These are phyloP conservation scores for Camelus dromedarius DNA, from an alignment of 2,113 vertebrate genomes.

Conservation along the genomic window DNA sequence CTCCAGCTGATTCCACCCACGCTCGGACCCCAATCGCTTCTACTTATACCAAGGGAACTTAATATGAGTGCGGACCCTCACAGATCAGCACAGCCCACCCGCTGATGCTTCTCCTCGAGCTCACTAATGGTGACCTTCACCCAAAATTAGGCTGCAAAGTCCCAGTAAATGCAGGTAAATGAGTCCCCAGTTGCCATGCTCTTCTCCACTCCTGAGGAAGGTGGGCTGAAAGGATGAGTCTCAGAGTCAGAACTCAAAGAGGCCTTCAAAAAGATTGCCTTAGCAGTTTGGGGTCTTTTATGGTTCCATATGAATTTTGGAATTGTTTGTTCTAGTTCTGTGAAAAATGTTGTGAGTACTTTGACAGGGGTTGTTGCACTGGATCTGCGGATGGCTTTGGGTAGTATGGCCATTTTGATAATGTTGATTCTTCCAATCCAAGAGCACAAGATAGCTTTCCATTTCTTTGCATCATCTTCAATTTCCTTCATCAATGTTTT, in stretches of 20 bases:
- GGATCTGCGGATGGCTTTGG: no score
- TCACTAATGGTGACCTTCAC: not conserved
- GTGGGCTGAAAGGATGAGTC: not conserved
- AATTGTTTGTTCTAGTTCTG: no score
- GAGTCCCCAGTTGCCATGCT: not conserved
- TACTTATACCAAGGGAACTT: not conserved
- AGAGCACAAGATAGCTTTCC: no score
- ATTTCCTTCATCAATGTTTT: no score
- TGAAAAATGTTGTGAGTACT: no score
- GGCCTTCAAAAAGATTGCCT: not conserved
- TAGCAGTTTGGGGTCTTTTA: no score
- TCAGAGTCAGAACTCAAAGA: not conserved
- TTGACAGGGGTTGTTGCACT: no score
- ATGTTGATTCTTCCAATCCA: no score
- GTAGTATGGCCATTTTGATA: no score
- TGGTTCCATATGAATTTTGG: no score
- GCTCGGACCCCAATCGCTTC: not conserved
- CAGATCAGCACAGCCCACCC: not conserved
- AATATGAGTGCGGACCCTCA: rapidly evolving
- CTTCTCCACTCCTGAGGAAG: not conserved
- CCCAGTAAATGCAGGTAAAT: not conserved
- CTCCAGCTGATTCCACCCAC: rapidly evolving
- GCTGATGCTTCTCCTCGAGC: not conserved
- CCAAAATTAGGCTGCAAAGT: not conserved
- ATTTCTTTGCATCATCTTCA: no score